Percentiles rank a stretch among this genome's conserved stretches.
Conservation (phyloP, 2,888 invertebrate species). For the Timandra comae region DNA sequence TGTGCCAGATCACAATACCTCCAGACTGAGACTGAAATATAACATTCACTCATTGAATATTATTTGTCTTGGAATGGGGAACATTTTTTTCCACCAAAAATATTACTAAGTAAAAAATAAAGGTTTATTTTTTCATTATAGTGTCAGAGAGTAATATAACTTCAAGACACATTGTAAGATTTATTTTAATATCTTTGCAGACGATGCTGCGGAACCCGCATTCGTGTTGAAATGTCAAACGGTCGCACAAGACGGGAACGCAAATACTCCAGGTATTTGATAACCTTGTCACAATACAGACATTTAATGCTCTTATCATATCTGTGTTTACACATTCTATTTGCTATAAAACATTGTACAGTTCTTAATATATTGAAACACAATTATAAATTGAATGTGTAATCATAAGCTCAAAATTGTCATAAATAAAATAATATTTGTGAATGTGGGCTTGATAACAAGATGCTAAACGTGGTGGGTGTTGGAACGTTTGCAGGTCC, state of each 20-base stretch:
- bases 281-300: constrained; percentile 2
- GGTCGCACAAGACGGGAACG: constrained; percentile 87
- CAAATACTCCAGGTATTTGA: constrained; percentile 52
- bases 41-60: constrained; percentile 24
- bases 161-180: no score
- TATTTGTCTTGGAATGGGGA: constrained; percentile 64
- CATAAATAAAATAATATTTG: constrained; percentile 9
- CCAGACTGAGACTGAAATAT: constrained; percentile 59
- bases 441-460: constrained; percentile 26
- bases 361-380: no score
- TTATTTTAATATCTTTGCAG: constrained; percentile 59
- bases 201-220: constrained; percentile 91
- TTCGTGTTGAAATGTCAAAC: constrained; percentile 95
- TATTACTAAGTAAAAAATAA: constrained; percentile 1
- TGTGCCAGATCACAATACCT: constrained; percentile 68
- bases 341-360: no score
- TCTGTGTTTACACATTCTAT: constrained; percentile 11
- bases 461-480: constrained; percentile 74
- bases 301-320: no score
- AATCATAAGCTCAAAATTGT: constrained; percentile 9
- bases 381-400: constrained; percentile 16
- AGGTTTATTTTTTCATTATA: not conserved
- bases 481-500: constrained; percentile 78
- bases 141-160: no score
- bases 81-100: constrained; percentile 35